These are phyloP conservation scores for Leptopilina syphax DNA, from an alignment of 2,888 invertebrate genomes.

Conservation along the genomic window DNA sequence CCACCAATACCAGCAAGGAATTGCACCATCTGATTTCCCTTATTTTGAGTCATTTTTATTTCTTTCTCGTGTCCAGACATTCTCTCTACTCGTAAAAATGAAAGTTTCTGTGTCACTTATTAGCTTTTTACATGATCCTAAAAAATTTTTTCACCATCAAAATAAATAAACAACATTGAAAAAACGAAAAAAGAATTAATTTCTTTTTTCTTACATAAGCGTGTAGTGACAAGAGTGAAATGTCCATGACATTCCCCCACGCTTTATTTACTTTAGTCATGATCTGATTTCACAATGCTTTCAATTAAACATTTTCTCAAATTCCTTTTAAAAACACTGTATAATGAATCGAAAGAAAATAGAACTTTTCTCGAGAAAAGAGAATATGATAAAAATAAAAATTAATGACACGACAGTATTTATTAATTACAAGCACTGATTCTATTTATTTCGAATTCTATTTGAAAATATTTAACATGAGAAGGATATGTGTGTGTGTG, in stretches of 20 bases:
- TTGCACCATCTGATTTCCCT: slow-evolving; percentile 2
- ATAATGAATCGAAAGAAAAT: too few species aligned
- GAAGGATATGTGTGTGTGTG: not conserved
- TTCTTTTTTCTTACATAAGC: not conserved
- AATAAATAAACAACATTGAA: too few species aligned
- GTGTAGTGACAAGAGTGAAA: not conserved
- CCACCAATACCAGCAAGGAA: slow-evolving; percentile 17
- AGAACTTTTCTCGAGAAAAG: not conserved
- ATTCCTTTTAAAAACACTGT: too few species aligned
- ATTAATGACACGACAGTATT: not conserved
- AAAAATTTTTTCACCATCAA: too few species aligned
- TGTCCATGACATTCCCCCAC: slow-evolving; percentile 15
- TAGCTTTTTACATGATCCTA: not conserved
- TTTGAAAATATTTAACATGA: not conserved
- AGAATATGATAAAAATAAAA: not conserved
- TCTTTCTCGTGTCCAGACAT: not conserved
- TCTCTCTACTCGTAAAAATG: not conserved
- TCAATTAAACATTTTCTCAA: not conserved
- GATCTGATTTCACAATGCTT: not conserved
- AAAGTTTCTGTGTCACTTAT: not conserved
- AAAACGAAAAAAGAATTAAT: not conserved
- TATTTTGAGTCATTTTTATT: slow-evolving; percentile 1
- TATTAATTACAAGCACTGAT: too few species aligned
- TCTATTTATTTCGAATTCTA: too few species aligned
- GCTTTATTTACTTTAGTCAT: slow-evolving; percentile 15